phyloP scores from a whole-genome alignment of 2,888 invertebrate species.

The Ethmia dodecea region DNA sequence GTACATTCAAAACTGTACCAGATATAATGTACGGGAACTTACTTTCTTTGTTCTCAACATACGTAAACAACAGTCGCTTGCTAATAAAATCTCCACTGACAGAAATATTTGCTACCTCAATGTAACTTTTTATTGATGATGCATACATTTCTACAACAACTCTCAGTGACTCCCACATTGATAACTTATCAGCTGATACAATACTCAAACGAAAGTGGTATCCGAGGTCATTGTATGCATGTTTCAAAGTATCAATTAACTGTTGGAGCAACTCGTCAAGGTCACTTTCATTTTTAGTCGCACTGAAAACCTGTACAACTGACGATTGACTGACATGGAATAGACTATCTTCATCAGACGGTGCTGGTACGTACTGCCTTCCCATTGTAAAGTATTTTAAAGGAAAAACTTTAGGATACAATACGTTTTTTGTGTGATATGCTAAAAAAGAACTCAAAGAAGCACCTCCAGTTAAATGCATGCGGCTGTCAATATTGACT shows the following conservation, averaged over 20 bases:
- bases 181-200: slow-evolving; percentile 79
- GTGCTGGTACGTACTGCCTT: slow-evolving; percentile 79
- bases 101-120: slow-evolving; percentile 86
- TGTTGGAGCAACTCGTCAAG: slow-evolving; percentile 75
- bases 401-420: slow-evolving; percentile 81
- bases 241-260: slow-evolving; percentile 65
- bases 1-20: slow-evolving; percentile 85
- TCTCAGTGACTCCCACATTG: slow-evolving; percentile 81
- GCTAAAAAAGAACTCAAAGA: slow-evolving; percentile 86
- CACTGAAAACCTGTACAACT: slow-evolving; percentile 81
- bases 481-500: slow-evolving; percentile 71
- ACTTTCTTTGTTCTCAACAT: slow-evolving; percentile 74
- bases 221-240: slow-evolving; percentile 81
- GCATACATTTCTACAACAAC: slow-evolving; percentile 87
- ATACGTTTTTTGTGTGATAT: slow-evolving; percentile 81
- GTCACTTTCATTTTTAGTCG: slow-evolving; percentile 64
- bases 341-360: slow-evolving; percentile 64
- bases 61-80: slow-evolving; percentile 85
- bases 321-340: slow-evolving; percentile 84
- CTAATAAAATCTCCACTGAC: slow-evolving; percentile 85
- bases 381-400: slow-evolving; percentile 84
- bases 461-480: slow-evolving; percentile 87
- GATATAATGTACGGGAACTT: slow-evolving; percentile 83
- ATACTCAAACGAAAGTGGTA: slow-evolving; percentile 82
- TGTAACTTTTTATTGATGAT: slow-evolving; percentile 75